Conservation (phyloP, 2,888 invertebrate genomes). For the Plagodis dolabraria region DNA sequence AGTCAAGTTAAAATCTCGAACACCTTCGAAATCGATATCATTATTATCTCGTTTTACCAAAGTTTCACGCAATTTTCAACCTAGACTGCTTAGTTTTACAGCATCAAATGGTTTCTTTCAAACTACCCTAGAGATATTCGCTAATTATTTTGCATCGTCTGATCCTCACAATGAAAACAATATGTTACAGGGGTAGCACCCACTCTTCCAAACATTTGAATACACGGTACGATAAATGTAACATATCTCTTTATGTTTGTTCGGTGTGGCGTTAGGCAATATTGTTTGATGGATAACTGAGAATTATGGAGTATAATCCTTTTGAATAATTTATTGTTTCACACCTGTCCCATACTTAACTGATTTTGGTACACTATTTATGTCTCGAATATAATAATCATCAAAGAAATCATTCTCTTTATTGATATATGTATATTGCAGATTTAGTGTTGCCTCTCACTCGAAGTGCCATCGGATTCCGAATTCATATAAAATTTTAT, state of each 20-base stretch:
- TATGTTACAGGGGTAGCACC: constrained; percentile 41
- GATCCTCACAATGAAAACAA: constrained; percentile 56
- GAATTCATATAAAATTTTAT: too few relatives aligned
- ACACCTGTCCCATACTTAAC: not conserved
- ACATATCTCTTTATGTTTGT: constrained; percentile 8
- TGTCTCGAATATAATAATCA: too few relatives aligned
- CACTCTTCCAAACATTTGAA: constrained; percentile 19
- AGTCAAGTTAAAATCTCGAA: constrained; percentile 34
- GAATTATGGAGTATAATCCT: constrained; percentile 5
- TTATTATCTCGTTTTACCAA: constrained; percentile 31
- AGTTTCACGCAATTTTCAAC: constrained; percentile 2
- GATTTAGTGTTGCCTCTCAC: too few relatives aligned
- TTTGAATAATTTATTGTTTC: constrained; percentile 9
- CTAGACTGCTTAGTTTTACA: constrained; percentile 1
- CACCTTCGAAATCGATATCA: constrained; percentile 42
- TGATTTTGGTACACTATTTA: too few relatives aligned
- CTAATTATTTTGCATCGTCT: constrained; percentile 65
- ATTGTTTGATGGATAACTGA: constrained; percentile 11
- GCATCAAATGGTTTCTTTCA: constrained; percentile 8
- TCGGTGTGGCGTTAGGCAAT: constrained; percentile 4
- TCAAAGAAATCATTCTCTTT: too few relatives aligned
- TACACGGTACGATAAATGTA: constrained; percentile 9
- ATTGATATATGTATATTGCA: too few relatives aligned
- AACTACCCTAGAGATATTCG: constrained; percentile 43
- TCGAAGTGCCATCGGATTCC: too few relatives aligned